Evolutionary conservation across 2,888 invertebrate species (phyloP), one percentile per base, ranked within the genome.

Genomic region (Gnatocerus cornutus): DNA sequence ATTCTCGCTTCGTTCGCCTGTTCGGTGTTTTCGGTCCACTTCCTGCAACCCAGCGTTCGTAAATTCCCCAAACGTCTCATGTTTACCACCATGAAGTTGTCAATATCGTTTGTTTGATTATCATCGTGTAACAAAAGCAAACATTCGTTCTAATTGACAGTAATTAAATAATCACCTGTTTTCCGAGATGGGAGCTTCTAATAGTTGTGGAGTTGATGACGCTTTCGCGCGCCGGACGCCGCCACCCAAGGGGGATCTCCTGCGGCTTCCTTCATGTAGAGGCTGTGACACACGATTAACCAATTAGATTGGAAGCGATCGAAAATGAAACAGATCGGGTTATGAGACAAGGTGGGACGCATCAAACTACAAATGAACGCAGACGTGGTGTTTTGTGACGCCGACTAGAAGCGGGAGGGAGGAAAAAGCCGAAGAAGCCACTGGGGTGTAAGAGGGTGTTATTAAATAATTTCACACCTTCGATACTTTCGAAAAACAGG

Each of bases 201-300:
- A 72, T 68, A 85, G 78, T 74, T 84, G 84, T 50, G 85, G 84
- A 33, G 84, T 85, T 30, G 85, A 85, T 50, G 83, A 79, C 43
- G 82, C 80, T 65, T 79, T 80, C 56, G 78, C 69, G 27, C 81
- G 77, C 62, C 82, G 73, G 39, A 74, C 75, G n/a, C 76, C 77
- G 69, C 76, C 78, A 52, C 79, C 80, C 65, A 83, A 55, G 55
- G 84, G 83, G 52, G 84, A 84, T 48, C 83, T 77, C 21, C 81
- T 78, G 14, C 83, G 80, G 66, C 79, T 80, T 43, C 78, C 78
- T 71, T 85, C 85, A 71, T 85, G 85, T 50, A 83, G 73, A 27
- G 85, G 85, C 85, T 85, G 81, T 39, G 45, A 21, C 1, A 45
- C 13, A 56, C 13, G 16, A 53, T 13, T 33, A 14, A 1, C 29